phyloP scores from a whole-genome alignment of 2,888 invertebrate genomes.

The Leptinotarsa haldemani region DNA sequence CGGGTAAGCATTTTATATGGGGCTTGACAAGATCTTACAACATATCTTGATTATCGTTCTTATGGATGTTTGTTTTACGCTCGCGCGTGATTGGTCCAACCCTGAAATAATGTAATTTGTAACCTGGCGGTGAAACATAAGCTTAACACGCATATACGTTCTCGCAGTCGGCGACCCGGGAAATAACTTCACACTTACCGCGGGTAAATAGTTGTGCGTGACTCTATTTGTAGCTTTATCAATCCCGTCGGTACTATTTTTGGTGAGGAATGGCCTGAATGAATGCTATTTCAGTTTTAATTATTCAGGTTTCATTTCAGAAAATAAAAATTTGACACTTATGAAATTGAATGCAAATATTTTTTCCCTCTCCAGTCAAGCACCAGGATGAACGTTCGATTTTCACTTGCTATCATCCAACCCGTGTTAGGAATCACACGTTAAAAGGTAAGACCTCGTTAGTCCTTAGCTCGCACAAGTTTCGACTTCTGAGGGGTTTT shows the following conservation, averaged over 20 bases:
- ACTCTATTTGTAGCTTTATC: neutral
- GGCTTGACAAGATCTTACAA: slow-evolving; percentile 15
- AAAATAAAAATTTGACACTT: too few relatives aligned
- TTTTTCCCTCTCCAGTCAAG: too few relatives aligned
- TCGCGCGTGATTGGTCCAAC: slow-evolving; percentile 27
- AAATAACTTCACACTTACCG: slow-evolving; percentile 34
- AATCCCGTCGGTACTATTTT: neutral
- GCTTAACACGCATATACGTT: slow-evolving; percentile 12
- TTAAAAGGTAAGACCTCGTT: too few relatives aligned
- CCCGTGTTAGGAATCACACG: too few relatives aligned
- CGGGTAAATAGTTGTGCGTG: slow-evolving; percentile 29
- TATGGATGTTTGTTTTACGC: slow-evolving; percentile 26
- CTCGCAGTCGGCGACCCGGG: neutral
- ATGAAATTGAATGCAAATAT: too few relatives aligned
- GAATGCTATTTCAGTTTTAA: neutral
- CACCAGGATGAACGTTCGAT: too few relatives aligned
- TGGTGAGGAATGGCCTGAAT: neutral
- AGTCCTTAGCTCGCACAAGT: too few relatives aligned
- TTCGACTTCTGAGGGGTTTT: too few relatives aligned
- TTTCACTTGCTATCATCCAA: too few relatives aligned
- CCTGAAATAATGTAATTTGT: slow-evolving; percentile 34
- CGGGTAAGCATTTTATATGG: slow-evolving; percentile 12
- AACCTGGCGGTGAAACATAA: slow-evolving; percentile 24
- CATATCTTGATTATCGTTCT: slow-evolving; percentile 22
- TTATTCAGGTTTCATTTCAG: too few relatives aligned